phyloP scores from a whole-genome alignment of 2,888 invertebrate species.

The Cheilosia scutellata region DNA sequence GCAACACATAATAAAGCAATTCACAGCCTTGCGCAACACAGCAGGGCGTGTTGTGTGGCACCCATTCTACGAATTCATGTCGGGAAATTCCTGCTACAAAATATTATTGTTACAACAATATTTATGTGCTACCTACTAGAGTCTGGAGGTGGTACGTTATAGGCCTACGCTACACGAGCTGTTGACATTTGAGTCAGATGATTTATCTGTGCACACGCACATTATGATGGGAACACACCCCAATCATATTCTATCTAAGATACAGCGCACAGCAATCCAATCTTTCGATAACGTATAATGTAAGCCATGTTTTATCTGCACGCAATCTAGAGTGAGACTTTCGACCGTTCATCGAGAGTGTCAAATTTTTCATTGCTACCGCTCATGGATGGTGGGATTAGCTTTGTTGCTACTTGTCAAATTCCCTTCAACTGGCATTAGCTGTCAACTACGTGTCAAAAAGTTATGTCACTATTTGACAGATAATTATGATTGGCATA shows the following conservation, averaged over 20 bases:
- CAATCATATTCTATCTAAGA: slow-evolving; percentile 45
- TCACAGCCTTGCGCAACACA: slow-evolving; percentile 58
- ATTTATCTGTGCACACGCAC: slow-evolving; percentile 54
- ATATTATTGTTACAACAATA: slow-evolving; percentile 31
- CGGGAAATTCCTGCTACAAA: slow-evolving; percentile 48
- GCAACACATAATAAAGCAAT: slow-evolving; percentile 36
- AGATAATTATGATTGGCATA: slow-evolving; percentile 68
- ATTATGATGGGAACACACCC: slow-evolving; percentile 63
- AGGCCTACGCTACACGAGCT: slow-evolving; percentile 57
- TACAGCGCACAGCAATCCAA: neutral
- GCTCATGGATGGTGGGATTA: slow-evolving; percentile 33
- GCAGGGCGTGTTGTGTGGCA: slow-evolving; percentile 67
- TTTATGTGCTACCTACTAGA: slow-evolving; percentile 53
- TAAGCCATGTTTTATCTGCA: slow-evolving; percentile 11
- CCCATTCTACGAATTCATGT: slow-evolving; percentile 48
- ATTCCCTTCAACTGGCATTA: slow-evolving; percentile 53
- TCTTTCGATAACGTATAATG: neutral
- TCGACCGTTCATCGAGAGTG: slow-evolving; percentile 39
- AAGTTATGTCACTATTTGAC: slow-evolving; percentile 65
- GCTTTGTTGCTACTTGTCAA: slow-evolving; percentile 50
- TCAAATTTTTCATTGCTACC: slow-evolving; percentile 56
- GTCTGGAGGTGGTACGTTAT: slow-evolving; percentile 55
- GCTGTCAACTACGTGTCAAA: slow-evolving; percentile 69
- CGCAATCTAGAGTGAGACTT: slow-evolving; percentile 13
- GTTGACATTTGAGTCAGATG: slow-evolving; percentile 64